phyloP scores from a whole-genome alignment of 2,113 vertebrate species.

The Actenoides lindsayi region DNA sequence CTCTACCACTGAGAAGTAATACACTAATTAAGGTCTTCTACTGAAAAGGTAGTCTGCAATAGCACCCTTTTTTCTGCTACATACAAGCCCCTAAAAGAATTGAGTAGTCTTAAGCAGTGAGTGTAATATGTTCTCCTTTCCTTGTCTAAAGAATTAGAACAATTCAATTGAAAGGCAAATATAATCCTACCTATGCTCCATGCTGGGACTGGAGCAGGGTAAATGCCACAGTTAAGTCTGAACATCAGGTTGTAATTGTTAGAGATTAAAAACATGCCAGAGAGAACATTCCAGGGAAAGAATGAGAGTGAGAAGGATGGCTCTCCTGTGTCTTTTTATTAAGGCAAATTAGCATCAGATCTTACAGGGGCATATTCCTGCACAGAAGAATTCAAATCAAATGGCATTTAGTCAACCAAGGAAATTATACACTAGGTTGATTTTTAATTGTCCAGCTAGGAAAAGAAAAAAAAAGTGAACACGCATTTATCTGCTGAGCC shows the following conservation, averaged over 20 bases:
- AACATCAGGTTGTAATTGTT: constrained; percentile 49
- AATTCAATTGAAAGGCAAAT: constrained; percentile 28
- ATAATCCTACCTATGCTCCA: constrained; percentile 32
- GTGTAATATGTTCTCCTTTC: neutral
- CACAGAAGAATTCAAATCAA: neutral
- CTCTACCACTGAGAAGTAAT: neutral
- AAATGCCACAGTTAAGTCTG: constrained; percentile 54
- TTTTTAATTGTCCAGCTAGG: neutral
- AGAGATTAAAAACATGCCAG: constrained; percentile 59
- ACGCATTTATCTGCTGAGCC: neutral
- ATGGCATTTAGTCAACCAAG: neutral
- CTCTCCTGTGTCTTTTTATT: neutral
- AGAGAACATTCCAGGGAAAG: constrained; percentile 58
- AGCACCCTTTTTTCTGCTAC: neutral
- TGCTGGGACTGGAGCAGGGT: constrained; percentile 7
- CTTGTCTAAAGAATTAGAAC: constrained; percentile 25
- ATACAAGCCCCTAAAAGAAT: neutral
- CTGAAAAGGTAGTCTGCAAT: neutral
- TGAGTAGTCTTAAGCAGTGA: neutral
- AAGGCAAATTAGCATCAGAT: neutral
- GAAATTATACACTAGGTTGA: neutral
- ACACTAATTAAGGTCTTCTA: neutral
- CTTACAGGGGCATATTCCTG: neutral
- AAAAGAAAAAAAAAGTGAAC: neutral
- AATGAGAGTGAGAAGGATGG: constrained; percentile 2